phyloP scores from a whole-genome alignment of 2,797 vertebrate species.

The Sternotherus odoratus region DNA sequence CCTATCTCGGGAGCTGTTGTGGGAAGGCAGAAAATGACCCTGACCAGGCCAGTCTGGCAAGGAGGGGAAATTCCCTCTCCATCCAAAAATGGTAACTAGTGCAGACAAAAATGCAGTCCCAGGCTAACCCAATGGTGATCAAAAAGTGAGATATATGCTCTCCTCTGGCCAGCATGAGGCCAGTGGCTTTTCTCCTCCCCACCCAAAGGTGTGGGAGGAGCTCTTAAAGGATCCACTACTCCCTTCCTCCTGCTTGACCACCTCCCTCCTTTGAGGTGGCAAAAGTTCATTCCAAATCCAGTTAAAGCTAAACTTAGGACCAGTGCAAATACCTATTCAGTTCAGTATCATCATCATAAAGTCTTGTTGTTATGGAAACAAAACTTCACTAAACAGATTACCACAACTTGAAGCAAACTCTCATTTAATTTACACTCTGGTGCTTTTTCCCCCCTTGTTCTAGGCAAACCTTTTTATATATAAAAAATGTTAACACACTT shows the following conservation, averaged over 20 bases:
- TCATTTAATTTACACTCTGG: fast-evolving
- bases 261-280: neutral
- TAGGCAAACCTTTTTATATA: neutral
- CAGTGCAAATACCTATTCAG: neutral
- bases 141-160: neutral
- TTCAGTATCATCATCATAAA: neutral
- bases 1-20: neutral
- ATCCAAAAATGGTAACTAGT: neutral
- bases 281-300: neutral
- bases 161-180: neutral
- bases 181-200: neutral
- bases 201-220: neutral
- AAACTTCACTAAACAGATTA: neutral
- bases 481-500: neutral
- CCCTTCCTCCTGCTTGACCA: neutral
- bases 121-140: neutral
- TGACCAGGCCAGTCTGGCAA: neutral
- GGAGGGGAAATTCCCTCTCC: neutral
- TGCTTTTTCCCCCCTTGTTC: neutral
- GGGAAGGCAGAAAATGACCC: neutral
- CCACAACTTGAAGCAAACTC: neutral
- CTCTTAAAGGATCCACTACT: neutral
- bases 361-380: neutral
- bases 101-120: neutral
- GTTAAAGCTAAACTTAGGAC: neutral